Percentiles rank a stretch among this genome's conserved stretches.
These are phyloP conservation scores for Odiellus spinosus DNA, from an alignment of 2,888 invertebrate genomes.

Conservation along the genomic window DNA sequence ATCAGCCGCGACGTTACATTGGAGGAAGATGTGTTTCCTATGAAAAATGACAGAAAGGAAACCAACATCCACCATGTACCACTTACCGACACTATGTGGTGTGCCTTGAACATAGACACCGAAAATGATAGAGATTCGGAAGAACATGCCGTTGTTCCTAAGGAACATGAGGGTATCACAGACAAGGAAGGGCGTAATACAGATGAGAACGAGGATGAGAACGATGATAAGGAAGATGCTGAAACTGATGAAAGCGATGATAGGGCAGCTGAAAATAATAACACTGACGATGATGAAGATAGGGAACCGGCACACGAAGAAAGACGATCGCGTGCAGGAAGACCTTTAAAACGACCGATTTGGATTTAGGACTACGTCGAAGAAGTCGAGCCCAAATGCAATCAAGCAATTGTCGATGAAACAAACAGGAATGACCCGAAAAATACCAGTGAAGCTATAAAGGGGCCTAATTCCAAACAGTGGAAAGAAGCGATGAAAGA, in stretches of 20 bases:
- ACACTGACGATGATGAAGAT: background rate
- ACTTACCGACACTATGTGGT: too few species aligned
- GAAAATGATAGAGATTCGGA: too few species aligned
- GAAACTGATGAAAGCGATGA: background rate
- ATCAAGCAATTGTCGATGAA: background rate
- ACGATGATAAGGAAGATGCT: background rate
- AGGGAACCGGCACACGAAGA: too few species aligned
- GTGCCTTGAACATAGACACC: too few species aligned
- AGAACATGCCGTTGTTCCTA: too few species aligned
- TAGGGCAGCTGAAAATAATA: background rate
- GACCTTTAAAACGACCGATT: background rate
- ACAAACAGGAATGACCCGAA: background rate
- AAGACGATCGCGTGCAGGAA: background rate
- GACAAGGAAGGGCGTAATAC: too few species aligned
- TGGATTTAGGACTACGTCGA: background rate
- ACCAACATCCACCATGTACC: too few species aligned
- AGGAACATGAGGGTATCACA: too few species aligned
- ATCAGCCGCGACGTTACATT: slow-evolving; percentile 12
- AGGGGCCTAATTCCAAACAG: background rate
- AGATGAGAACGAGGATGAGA: too few species aligned
- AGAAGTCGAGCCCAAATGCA: background rate
- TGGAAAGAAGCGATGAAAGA: background rate
- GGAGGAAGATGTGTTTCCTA: background rate
- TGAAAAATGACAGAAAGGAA: background rate
- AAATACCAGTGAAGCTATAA: background rate